Evolutionary conservation across 1,140 invertebrate genomes (phyloP).

Genomic region (Drosophila cardini): DNA sequence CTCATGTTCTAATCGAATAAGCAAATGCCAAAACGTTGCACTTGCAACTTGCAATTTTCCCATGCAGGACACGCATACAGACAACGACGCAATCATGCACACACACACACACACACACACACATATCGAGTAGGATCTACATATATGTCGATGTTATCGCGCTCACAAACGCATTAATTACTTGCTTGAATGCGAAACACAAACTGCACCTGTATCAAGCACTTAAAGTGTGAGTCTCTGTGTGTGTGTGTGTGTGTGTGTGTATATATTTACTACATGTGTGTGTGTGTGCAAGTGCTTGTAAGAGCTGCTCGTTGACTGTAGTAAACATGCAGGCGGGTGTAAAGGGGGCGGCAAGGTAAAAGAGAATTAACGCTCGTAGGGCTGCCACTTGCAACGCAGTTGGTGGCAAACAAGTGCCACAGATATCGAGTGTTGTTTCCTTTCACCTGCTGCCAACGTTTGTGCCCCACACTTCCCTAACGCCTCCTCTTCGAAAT

Average conservation of each 20-base stretch:
- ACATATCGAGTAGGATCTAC: not conserved
- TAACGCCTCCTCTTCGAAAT: not conserved
- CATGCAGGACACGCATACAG: not conserved
- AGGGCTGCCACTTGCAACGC: constrained; percentile 40
- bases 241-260: constrained; percentile 3
- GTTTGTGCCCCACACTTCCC: not conserved
- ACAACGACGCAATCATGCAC: not conserved
- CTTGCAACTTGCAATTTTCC: constrained; percentile 21
- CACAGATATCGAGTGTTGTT: constrained; percentile 28
- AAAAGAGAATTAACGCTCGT: constrained; percentile 43
- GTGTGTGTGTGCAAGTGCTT: constrained; percentile 6
- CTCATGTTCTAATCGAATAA: constrained; percentile 39
- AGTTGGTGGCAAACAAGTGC: constrained; percentile 43
- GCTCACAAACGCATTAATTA: constrained; percentile 49
- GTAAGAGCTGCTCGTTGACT: constrained; percentile 10
- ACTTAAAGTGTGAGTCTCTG: not conserved
- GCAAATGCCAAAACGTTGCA: constrained; percentile 31
- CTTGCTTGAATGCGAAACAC: constrained; percentile 28
- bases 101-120: not conserved
- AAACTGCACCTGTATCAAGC: constrained; percentile 14
- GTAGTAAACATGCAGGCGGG: not conserved
- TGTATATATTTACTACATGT: constrained; percentile 4
- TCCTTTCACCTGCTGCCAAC: not conserved
- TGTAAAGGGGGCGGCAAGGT: not conserved
- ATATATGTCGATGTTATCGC: constrained; percentile 38